Base-by-base conservation (phyloP, 1,140 invertebrate genomes). In the Psilanteris sp. region DNA sequence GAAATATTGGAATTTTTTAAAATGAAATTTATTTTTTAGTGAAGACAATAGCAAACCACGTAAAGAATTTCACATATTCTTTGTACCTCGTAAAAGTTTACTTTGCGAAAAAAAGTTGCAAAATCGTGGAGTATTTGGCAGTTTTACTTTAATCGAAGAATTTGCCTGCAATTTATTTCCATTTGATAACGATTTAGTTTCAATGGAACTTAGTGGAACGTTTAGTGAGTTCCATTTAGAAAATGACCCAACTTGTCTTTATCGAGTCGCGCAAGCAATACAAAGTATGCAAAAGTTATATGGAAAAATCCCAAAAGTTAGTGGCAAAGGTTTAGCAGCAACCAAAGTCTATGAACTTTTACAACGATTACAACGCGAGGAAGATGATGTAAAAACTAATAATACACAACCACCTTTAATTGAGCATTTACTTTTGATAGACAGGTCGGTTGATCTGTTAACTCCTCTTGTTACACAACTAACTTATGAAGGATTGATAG, bases 401-500 rank as follows among this genome's bases (percentile, higher is more conserved):
- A 84, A 11, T 18, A 7, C 62, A 59, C 39, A 89, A 81, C 37
- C 88, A 44, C 84, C 41, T 46, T 81, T 29, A 76, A 97, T 98
- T 15, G 96, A 98, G 84, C 95, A 95, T 84, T 89, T 99, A 4
- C 89, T 99, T 10, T 67, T 98, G 8, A 85, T 98, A 0, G 97
- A 98, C 89, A 89, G 98, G 20, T 93, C 92, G 41, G 91, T 98
- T 8, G 98, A 99, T 90, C 91, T 98, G 39, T 90, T 99, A 3
- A 96, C 96, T 20, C 96, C 97, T 2, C 88, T 99, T 64, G 92
- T 96, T 1, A 98, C 96, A 0, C 98, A 99, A 81, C 90, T 99
- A 9, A 99, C 97, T 0, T 99, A 99, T 84, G 97, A 99, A 89
- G 98, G 97, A 9, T 89, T 99, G 6, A 96, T 99, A 77, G 98